These are phyloP conservation scores for Thalassophryne amazonica DNA, from an alignment of 2,797 vertebrate genomes.

Conservation along the genomic window DNA sequence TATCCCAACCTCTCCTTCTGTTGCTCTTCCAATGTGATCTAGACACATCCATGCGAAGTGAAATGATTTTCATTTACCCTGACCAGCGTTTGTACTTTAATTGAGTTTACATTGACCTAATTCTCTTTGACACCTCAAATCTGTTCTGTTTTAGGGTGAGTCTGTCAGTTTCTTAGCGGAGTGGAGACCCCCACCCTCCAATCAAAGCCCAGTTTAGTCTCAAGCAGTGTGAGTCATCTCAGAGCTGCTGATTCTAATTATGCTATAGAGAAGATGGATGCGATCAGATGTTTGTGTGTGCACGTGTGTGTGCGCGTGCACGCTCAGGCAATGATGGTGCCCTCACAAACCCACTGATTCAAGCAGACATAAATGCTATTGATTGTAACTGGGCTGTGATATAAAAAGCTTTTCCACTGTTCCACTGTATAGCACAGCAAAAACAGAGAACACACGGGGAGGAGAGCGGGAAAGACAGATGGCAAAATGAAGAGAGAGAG, in stretches of 20 bases:
- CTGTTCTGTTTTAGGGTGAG: constrained; percentile 71
- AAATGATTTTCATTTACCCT: constrained; percentile 60
- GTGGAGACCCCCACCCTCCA: constrained; percentile 68
- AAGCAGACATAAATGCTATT: constrained; percentile 76
- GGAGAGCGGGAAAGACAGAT: constrained; percentile 31
- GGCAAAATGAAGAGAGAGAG: constrained; percentile 55
- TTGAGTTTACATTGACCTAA: constrained; percentile 70
- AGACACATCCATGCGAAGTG: constrained; percentile 56
- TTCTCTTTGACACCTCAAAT: constrained; percentile 75
- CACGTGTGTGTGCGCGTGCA: constrained; percentile 31
- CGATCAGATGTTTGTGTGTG: constrained; percentile 56
- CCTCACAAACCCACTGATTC: constrained; percentile 55
- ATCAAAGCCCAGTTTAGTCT: constrained; percentile 75
- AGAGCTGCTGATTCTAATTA: constrained; percentile 75
- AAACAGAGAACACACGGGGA: constrained; percentile 58
- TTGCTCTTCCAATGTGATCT: constrained; percentile 35
- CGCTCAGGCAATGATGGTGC: constrained; percentile 34
- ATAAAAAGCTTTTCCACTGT: constrained; percentile 75
- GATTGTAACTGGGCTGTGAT: constrained; percentile 75
- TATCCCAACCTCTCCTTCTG: constrained; percentile 33
- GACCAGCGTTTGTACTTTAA: constrained; percentile 63
- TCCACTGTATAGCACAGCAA: constrained; percentile 60
- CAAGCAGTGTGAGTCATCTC: constrained; percentile 71
- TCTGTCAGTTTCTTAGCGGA: constrained; percentile 64
- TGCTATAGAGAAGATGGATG: constrained; percentile 74